A percentile compares a stretch with the other conserved stretches of the same genome.
Conservation (phyloP, 2,797 vertebrate species). For the Hephaestus fuliginosus region DNA sequence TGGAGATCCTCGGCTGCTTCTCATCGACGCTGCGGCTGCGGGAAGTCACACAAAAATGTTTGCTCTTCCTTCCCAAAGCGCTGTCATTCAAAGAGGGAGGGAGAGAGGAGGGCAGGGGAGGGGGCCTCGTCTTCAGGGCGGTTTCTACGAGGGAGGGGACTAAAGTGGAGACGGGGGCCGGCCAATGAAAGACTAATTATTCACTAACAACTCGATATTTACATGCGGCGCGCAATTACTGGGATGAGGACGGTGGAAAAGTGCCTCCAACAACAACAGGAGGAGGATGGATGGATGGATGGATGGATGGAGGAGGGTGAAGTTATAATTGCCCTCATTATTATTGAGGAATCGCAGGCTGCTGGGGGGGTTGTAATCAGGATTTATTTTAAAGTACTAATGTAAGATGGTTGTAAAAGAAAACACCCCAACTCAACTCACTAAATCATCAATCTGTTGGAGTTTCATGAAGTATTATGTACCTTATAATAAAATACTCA, state of each 20-base stretch:
- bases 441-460: too few species aligned
- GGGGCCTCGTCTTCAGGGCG: slow-evolving; percentile 80
- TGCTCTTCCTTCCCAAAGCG: slow-evolving; percentile 78
- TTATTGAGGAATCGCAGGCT: slow-evolving; percentile 7
- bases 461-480: too few species aligned
- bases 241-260: slow-evolving; percentile 53
- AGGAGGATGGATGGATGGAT: too few species aligned
- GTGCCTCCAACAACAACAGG: slow-evolving; percentile 21
- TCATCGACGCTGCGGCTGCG: slow-evolving; percentile 83
- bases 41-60: slow-evolving; percentile 80
- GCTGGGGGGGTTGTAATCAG: too few species aligned
- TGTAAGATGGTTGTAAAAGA: too few species aligned
- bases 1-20: slow-evolving; percentile 86
- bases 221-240: slow-evolving; percentile 76
- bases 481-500: background rate
- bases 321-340: slow-evolving; percentile 54
- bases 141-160: slow-evolving; percentile 79
- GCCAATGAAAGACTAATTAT: slow-evolving; percentile 82
- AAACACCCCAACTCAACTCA: too few species aligned
- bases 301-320: slow-evolving; percentile 30
- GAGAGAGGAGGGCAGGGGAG: slow-evolving; percentile 3
- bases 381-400: too few species aligned
- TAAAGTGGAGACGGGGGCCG: slow-evolving; percentile 64
- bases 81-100: slow-evolving; percentile 81
- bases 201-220: slow-evolving; percentile 77